These are phyloP conservation scores for Megaceryle alcyon DNA, from an alignment of 2,797 vertebrate genomes.

Conservation along the genomic window DNA sequence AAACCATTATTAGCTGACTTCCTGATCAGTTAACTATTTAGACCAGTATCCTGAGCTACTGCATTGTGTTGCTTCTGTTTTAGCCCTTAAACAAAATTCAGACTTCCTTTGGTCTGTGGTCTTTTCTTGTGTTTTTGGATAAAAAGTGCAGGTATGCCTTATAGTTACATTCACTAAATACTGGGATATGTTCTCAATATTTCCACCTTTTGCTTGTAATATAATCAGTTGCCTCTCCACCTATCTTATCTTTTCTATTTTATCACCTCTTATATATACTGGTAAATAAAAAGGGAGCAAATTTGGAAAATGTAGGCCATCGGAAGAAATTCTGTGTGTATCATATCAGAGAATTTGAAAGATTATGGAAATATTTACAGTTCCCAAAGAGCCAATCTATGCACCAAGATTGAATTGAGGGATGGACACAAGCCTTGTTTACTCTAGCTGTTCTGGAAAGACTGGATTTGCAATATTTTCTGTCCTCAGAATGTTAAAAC, in stretches of 20 bases:
- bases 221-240: not conserved
- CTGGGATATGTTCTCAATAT: not conserved
- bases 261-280: not conserved
- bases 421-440: not conserved
- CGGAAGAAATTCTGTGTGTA: not conserved
- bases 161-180: not conserved
- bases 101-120: not conserved
- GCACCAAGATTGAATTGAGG: not conserved
- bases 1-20: conserved; percentile 5
- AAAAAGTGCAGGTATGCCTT: not conserved
- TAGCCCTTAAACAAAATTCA: not conserved
- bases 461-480: conserved; percentile 25
- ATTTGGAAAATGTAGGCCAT: conserved; percentile 1
- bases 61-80: not conserved
- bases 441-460: not conserved
- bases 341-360: not conserved
- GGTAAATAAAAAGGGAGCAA: not conserved
- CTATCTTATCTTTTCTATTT: not conserved
- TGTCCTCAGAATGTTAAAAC: not conserved
- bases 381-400: not conserved
- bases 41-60: not conserved
- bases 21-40: not conserved
- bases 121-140: not conserved
- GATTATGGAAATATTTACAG: conserved; percentile 11
- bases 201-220: not conserved